Base-by-base conservation (phyloP, 2,888 invertebrate genomes). In the Eupithecia subumbrata region DNA sequence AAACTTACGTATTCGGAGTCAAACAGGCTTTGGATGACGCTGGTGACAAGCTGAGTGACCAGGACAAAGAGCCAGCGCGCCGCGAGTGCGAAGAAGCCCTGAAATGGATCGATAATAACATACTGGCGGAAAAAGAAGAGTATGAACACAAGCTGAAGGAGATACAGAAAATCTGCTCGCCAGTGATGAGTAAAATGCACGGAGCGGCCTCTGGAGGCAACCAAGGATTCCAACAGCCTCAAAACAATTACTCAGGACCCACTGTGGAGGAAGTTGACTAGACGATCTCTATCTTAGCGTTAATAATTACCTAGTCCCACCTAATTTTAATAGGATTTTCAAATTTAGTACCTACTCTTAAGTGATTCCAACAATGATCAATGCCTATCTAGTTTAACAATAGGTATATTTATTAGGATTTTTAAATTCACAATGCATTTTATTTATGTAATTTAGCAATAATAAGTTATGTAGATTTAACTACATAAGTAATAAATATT, bases 31-130 rank as follows among this genome's bases (percentile, higher is more conserved):
- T 96, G 18, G 96, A 96, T 52, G 96, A 97, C 2, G 95, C 95
- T 34, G 95, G 95, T 0, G 95, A 93, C 67, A 96, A 96, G 85
- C 88, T 98, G 69, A 92, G 92, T 64, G 95, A 96, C 37, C 91
- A 95, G 30, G 98, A 98, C 83, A 97, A 96, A 87, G 96, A 96
- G n/a, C 86, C 84, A 73, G 92, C 93, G 1, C 86, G 89, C 16
- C 88, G 85, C 1, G 92, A 92, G 78, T 96, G 96, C 82, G 95
- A 96, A 11, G 96, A 96, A 63, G 93, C 96, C 34, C 87, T 97
- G 71, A 93, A 93, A 76, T 97, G 97, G 97, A 90, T 98, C 80
- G 97, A 97, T 87, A 90, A 92, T 85, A 97, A 96, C 91, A 95
- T 94, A 56, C 92, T 95, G 81, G 97, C 96, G 11, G 96, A 96